Base-by-base conservation (phyloP, 2,888 invertebrate species). In the Polydesmus complanatus region DNA sequence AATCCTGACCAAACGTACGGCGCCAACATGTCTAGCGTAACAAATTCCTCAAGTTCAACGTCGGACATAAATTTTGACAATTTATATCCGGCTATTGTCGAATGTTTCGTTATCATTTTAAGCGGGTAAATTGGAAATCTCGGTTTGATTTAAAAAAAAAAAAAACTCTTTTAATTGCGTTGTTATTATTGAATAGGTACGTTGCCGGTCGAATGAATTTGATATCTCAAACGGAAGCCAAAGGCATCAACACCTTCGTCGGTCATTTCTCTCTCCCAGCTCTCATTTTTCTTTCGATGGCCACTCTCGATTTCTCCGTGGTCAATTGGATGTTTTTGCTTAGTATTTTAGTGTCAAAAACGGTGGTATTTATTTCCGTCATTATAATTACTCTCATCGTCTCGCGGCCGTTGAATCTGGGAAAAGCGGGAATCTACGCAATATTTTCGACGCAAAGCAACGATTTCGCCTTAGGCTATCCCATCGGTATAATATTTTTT, bases 371-470 rank as follows among this genome's bases (percentile, higher is more conserved):
- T 74, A 79, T 87, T 69, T 75, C 81, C 62, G 92, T 93, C 19
- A 80, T 86, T 56, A 72, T 85, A 52, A 79, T 93, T 27, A 86
- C 88, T 2, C 70, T 92, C 63, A 73, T 94, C 52, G 82, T 91
- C 51, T 73, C 74, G 52, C 71, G 86, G 70, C 90, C 91, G 3
- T 72, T 85, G 21, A 85, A 91, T 74, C 80, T 86, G 66, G 89
- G 89, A 2, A 81, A 86, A 69, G 89, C 92, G 53, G 95, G 93
- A 18, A 79, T 96, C 62, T 88, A 89, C 79, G 90, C 89, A 21
- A 94, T 96, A 70, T 95, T 95, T 74, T 87, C 89, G 68, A 95
- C 95, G 0, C 95, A 95, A 73, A 94, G 93, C 72, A 96, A 96
- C 79, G 96, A 96, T 75, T 95, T 96, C 77, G 95, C 96, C 22